Conservation (phyloP, 2,113 vertebrate species). For the Bucco capensis region DNA sequence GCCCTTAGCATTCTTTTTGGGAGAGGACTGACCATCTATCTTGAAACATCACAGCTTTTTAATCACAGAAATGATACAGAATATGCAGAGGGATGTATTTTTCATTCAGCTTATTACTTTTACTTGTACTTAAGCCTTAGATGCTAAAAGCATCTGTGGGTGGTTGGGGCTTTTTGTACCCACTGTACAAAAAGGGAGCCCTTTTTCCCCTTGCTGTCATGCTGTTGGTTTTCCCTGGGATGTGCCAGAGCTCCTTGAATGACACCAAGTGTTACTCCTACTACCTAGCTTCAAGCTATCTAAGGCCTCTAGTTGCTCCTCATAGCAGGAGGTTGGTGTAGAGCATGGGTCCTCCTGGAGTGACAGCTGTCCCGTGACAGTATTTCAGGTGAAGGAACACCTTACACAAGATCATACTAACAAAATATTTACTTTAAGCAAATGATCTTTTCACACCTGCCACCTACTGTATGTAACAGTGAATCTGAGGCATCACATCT, state of each 20-base stretch:
- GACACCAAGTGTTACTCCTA: background rate
- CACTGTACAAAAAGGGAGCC: background rate
- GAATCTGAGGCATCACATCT: background rate
- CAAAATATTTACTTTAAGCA: background rate
- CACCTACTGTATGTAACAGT: background rate
- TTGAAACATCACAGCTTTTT: background rate
- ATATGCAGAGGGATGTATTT: background rate
- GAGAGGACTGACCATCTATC: background rate
- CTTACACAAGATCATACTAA: background rate
- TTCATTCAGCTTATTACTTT: background rate
- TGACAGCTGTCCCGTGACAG: background rate
- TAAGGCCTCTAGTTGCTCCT: background rate
- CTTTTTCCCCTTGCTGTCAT: background rate
- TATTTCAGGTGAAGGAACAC: background rate
- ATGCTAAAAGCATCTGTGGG: background rate
- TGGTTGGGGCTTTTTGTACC: background rate
- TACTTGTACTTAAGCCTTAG: background rate
- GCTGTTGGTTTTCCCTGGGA: background rate
- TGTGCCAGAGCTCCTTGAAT: background rate
- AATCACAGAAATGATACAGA: background rate
- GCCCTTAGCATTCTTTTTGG: background rate
- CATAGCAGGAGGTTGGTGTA: background rate
- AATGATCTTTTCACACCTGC: background rate
- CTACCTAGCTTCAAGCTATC: background rate
- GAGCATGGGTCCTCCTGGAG: background rate